phyloP scores from a whole-genome alignment of 53 echinoderm and acorn worm genomes.

The Paracentrotus lividus region DNA sequence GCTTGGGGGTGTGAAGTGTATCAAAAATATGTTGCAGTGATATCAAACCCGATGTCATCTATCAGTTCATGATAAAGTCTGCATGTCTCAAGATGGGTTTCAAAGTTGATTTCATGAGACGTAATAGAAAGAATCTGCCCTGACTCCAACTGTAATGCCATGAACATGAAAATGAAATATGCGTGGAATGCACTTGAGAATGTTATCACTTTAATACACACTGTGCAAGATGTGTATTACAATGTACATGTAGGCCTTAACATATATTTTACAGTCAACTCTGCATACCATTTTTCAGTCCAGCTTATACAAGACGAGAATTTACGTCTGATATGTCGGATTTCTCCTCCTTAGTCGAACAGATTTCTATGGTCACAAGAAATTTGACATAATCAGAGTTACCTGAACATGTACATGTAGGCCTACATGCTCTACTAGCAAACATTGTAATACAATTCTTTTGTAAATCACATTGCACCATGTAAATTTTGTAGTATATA shows the following conservation, averaged over 20 bases:
- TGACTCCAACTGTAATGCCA: neutral
- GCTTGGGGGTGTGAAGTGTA: neutral
- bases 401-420: no score
- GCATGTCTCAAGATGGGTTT: neutral
- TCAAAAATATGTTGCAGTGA: neutral
- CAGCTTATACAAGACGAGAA: no score
- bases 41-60: neutral
- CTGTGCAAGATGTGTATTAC: neutral
- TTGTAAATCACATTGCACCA: no score
- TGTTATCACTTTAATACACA: neutral
- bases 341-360: no score
- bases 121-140: neutral
- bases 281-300: no score
- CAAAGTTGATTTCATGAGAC: slow-evolving; percentile 21
- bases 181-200: slow-evolving; percentile 19
- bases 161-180: slow-evolving; percentile 30
- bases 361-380: no score
- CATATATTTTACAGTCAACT: no score
- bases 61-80: slow-evolving; percentile 33
- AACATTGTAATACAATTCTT: no score
- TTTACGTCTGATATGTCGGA: no score
- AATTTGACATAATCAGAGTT: no score
- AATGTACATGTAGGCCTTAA: neutral
- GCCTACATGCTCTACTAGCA: no score
- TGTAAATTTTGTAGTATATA: no score